These are phyloP conservation scores for Cantharis lateralis DNA, from an alignment of 2,888 invertebrate species.

Conservation along the genomic window DNA sequence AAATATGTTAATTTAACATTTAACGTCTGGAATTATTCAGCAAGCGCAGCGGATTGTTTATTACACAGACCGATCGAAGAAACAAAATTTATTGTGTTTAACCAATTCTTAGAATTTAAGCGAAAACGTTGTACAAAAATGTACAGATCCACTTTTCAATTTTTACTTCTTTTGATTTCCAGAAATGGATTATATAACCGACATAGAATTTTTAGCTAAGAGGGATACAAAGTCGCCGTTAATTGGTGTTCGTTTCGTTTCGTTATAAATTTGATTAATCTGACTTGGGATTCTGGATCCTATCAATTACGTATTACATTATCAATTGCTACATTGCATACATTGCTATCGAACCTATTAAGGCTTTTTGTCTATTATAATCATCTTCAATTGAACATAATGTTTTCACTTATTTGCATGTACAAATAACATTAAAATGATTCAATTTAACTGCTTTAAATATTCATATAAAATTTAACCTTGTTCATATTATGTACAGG, in stretches of 20 bases:
- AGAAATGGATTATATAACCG: not conserved
- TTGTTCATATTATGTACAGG: too few relatives aligned
- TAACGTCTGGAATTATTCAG: slow-evolving; percentile 41
- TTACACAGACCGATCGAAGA: slow-evolving; percentile 30
- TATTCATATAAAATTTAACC: not conserved
- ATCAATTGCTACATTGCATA: not conserved
- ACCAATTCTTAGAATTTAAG: slow-evolving; percentile 29
- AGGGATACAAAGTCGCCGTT: not conserved
- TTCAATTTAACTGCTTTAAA: not conserved
- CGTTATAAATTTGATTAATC: not conserved
- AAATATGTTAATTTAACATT: slow-evolving; percentile 41
- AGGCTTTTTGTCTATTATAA: not conserved
- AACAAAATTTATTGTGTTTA: slow-evolving; percentile 31
- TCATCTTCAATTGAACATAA: not conserved
- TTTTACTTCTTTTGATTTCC: slow-evolving; percentile 1
- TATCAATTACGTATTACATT: not conserved
- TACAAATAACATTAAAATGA: not conserved
- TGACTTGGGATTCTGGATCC: not conserved
- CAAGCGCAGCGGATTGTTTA: slow-evolving; percentile 32
- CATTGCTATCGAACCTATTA: not conserved
- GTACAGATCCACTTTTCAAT: slow-evolving; percentile 7
- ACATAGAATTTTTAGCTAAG: not conserved
- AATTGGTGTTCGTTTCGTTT: not conserved
- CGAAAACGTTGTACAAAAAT: slow-evolving; percentile 23
- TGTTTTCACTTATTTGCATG: not conserved